Conservation (phyloP, 30 jellyfish, hydroid and myxozoan genomes). For the Phacellophora camtschatica region DNA sequence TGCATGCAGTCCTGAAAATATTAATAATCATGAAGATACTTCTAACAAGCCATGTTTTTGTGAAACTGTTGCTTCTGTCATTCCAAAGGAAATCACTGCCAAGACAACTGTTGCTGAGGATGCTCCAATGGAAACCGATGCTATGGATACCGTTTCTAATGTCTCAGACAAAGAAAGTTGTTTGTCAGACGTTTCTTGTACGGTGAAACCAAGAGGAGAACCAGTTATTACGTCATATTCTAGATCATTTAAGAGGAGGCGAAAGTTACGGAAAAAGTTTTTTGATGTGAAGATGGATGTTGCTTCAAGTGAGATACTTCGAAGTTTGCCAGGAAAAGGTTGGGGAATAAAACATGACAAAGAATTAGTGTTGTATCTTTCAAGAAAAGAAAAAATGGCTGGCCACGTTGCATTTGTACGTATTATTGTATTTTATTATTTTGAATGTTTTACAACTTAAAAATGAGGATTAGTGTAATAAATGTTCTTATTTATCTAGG, state of each 20-base stretch:
- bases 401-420: conserved; percentile 65
- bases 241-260: conserved; percentile 26
- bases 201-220: not conserved
- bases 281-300: conserved; percentile 58
- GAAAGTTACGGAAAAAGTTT: conserved; percentile 21
- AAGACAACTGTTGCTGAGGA: not conserved
- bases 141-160: not conserved
- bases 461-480: not conserved
- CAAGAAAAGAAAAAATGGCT: conserved; percentile 60
- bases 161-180: not conserved
- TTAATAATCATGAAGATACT: too few species aligned
- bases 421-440: not conserved
- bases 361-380: conserved; percentile 63
- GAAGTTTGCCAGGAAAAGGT: conserved; percentile 46
- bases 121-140: not conserved
- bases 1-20: too few species aligned
- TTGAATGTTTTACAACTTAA: not conserved
- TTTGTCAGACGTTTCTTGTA: not conserved
- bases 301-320: conserved; percentile 38
- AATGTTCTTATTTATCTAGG: not conserved
- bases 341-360: conserved; percentile 77
- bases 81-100: not conserved
- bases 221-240: conserved; percentile 24
- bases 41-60: too few species aligned
- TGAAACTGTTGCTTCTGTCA: too few species aligned